Base-by-base conservation (phyloP, 35 echinoderm and acorn worm species). In the Lytechinus pictus region DNA sequence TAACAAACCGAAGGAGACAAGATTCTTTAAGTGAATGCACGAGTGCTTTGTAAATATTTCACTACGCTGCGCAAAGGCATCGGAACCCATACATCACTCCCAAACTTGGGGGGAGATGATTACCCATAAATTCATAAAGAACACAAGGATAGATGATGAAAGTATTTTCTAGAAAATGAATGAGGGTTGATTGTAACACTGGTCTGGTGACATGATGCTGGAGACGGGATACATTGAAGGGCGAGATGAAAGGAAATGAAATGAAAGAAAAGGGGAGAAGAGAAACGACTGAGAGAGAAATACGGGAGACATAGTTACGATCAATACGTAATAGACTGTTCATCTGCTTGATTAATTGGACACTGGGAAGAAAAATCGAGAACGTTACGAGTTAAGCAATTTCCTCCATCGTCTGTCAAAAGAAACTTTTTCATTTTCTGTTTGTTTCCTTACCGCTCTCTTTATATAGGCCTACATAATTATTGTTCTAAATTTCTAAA, bases 301-400 rank as follows among this genome's bases (percentile, higher is more conserved):
- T 79, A 14, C 21, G 19, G 66, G 66, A 79, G 66, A 79, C 66
- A 24, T 79, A 44, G 33, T 44, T 44, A 79, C 66, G 66, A 79
- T 79, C 66, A 79, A 79, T 79, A 79, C 66, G n/a, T 79, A 79
- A 79, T 79, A 79, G 66, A 19, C 66, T n/a, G 19, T 79, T 79
- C 66, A 79, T 79, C 66, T 24, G 66, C 66, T 79, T 79, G 66
- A 79, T 79, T 79, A 79, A 79, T 79, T 79, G 66, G 66, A 79
- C 66, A 24, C 66, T 79, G 19, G n/a, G n/a, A 79, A 3, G 24
- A 79, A 79, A 79, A 79, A 79, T 79, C 16, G 19, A 79, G 66
- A 24, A 79, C 21, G 66, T 79, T 79, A 79, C 66, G 66, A 79
- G 19, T 79, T 79, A 79, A 79, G 66, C 66, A 79, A 79, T 79